Evolutionary conservation across 2,797 vertebrate species (phyloP).

Genomic region (Parambassis ranga): DNA sequence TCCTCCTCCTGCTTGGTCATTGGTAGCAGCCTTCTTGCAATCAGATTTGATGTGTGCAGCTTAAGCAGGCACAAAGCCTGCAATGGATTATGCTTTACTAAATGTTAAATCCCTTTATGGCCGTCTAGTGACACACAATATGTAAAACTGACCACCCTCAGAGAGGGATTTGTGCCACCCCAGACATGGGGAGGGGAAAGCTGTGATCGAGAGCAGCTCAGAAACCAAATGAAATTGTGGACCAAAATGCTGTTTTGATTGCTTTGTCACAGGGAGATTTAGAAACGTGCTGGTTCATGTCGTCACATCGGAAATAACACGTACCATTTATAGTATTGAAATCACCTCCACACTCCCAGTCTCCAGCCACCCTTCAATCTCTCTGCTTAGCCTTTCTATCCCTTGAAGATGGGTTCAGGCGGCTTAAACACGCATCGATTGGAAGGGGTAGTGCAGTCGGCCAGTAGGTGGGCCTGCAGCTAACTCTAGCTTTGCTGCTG

Average conservation of each 20-base stretch:
- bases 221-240: conserved; percentile 8
- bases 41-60: conserved; percentile 81
- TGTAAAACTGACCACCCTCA: conserved; percentile 84
- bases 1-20: conserved; percentile 58
- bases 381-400: conserved; percentile 61
- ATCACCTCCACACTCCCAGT: conserved; percentile 28
- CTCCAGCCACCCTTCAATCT: conserved; percentile 43
- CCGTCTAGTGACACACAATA: conserved; percentile 83
- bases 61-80: conserved; percentile 80
- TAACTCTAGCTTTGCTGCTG: conserved; percentile 33
- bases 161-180: conserved; percentile 74
- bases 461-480: conserved; percentile 53
- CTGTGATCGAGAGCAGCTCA: conserved; percentile 17
- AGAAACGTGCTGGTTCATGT: conserved; percentile 31
- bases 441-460: conserved; percentile 44
- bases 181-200: conserved; percentile 32
- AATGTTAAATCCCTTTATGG: conserved; percentile 85
- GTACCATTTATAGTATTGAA: conserved; percentile 58
- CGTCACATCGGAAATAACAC: conserved; percentile 53
- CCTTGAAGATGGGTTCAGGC: conserved; percentile 63
- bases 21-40: conserved; percentile 75
- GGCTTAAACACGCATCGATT: conserved; percentile 71
- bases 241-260: conserved; percentile 56
- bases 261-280: conserved; percentile 53
- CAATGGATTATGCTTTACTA: conserved; percentile 81